These are phyloP conservation scores for Scylla paramamosain DNA, from an alignment of 1,140 invertebrate genomes.

Conservation along the genomic window DNA sequence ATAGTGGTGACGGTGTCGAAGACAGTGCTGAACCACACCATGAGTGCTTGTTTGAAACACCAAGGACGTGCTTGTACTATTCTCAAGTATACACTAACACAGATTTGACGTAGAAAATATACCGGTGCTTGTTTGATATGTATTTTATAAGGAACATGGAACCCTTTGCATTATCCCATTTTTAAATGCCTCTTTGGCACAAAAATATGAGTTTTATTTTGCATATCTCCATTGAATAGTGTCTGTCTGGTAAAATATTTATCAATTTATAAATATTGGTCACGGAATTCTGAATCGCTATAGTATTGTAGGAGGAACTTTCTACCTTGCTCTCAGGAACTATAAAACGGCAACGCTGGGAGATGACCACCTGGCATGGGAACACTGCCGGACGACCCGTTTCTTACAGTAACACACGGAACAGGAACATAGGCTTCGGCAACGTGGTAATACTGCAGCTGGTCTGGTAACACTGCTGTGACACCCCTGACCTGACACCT, in stretches of 20 bases:
- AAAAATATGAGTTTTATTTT: conserved; percentile 56
- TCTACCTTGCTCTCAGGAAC: conserved; percentile 74
- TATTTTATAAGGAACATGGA: conserved; percentile 70
- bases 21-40: neutral
- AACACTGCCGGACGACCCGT: conserved; percentile 49
- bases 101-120: conserved; percentile 49
- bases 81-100: conserved; percentile 57
- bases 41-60: neutral
- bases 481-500: neutral
- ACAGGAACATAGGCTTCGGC: conserved; percentile 40
- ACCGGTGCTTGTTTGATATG: conserved; percentile 63
- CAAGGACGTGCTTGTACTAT: conserved; percentile 57
- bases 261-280: conserved; percentile 40
- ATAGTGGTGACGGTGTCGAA: conserved; percentile 38
- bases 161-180: conserved; percentile 57
- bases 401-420: neutral
- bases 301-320: conserved; percentile 66
- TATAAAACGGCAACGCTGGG: conserved; percentile 68
- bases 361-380: conserved; percentile 70
- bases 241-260: conserved; percentile 16
- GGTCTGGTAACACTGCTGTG: conserved; percentile 33
- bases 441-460: conserved; percentile 1
- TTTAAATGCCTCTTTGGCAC: conserved; percentile 57
- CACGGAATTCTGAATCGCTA: conserved; percentile 59
- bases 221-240: conserved; percentile 61